Evolutionary conservation across 2,888 invertebrate genomes (phyloP).

Genomic region (Liopterus haemorrhoidalis): DNA sequence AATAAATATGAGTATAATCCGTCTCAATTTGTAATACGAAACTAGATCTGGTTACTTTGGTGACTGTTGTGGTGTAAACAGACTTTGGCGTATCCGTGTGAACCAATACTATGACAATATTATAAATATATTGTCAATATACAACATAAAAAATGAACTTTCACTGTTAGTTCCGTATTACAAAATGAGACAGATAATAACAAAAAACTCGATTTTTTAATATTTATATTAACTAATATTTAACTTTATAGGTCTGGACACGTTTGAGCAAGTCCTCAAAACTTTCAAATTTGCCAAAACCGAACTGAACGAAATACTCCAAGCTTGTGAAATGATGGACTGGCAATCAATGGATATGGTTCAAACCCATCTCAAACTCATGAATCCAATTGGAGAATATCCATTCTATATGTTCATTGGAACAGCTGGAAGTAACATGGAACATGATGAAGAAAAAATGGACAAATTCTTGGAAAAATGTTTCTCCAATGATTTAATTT

Average conservation of each 20-base stretch:
- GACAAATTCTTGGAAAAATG: slow-evolving; percentile 66
- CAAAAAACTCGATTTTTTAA: background rate
- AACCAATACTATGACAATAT: too few species aligned
- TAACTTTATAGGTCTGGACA: slow-evolving; percentile 59
- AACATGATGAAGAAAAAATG: slow-evolving; percentile 83
- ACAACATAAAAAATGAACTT: too few species aligned
- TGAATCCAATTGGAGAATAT: slow-evolving; percentile 58
- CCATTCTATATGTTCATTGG: slow-evolving; percentile 82
- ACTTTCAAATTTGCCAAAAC: slow-evolving; percentile 68
- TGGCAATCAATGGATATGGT: slow-evolving; percentile 60
- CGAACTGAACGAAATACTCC: slow-evolving; percentile 80
- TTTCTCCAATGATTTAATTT: slow-evolving; percentile 62
- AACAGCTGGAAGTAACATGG: slow-evolving; percentile 75
- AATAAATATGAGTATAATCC: too few species aligned
- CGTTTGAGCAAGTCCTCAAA: slow-evolving; percentile 70
- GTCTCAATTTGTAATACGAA: too few species aligned
- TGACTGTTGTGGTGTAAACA: too few species aligned
- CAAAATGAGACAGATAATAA: too few species aligned
- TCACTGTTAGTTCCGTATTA: too few species aligned
- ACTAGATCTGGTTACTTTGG: too few species aligned
- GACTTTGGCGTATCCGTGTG: too few species aligned
- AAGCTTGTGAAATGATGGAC: slow-evolving; percentile 94
- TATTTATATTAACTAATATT: background rate
- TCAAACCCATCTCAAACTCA: slow-evolving; percentile 53
- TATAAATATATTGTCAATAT: too few species aligned